These are phyloP conservation scores for Miltochrista miniata DNA, from an alignment of 2,888 invertebrate species.

Conservation along the genomic window DNA sequence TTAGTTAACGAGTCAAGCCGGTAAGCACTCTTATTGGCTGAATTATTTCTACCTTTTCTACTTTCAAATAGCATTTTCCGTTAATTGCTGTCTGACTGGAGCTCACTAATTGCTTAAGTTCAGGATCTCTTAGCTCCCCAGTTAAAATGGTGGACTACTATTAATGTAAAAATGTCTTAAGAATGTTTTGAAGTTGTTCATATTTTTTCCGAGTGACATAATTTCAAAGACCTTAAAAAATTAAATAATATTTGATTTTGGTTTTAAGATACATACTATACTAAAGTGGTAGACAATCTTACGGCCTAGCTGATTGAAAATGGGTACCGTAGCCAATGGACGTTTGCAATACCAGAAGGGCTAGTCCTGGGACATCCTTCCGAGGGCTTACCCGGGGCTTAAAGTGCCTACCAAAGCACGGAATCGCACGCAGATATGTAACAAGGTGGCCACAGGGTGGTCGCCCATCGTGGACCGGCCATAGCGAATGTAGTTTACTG, in stretches of 20 bases:
- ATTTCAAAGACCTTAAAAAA: constrained; percentile 44
- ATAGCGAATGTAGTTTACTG: too few species aligned
- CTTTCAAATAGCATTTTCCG: constrained; percentile 77
- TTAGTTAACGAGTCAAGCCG: constrained; percentile 72
- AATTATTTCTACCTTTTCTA: constrained; percentile 80
- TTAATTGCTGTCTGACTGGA: constrained; percentile 81
- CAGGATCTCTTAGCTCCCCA: constrained; percentile 74
- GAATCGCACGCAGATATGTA: too few species aligned
- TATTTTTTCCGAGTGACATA: constrained; percentile 51
- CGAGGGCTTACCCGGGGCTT: too few species aligned
- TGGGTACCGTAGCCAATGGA: too few species aligned
- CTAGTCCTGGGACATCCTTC: too few species aligned
- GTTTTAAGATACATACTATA: not conserved
- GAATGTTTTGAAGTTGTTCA: constrained; percentile 72
- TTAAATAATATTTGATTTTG: constrained; percentile 1
- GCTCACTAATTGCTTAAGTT: constrained; percentile 83
- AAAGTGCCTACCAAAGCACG: too few species aligned
- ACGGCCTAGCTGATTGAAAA: too few species aligned
- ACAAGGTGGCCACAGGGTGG: too few species aligned
- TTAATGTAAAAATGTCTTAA: constrained; percentile 74
- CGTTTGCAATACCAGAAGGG: too few species aligned
- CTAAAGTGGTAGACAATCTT: too few species aligned
- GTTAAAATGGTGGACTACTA: constrained; percentile 75
- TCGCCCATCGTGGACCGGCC: too few species aligned
- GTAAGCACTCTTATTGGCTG: constrained; percentile 69